These are phyloP conservation scores for Nesometra sesokonis DNA, from an alignment of 35 echinoderm and acorn worm genomes.

Conservation along the genomic window DNA sequence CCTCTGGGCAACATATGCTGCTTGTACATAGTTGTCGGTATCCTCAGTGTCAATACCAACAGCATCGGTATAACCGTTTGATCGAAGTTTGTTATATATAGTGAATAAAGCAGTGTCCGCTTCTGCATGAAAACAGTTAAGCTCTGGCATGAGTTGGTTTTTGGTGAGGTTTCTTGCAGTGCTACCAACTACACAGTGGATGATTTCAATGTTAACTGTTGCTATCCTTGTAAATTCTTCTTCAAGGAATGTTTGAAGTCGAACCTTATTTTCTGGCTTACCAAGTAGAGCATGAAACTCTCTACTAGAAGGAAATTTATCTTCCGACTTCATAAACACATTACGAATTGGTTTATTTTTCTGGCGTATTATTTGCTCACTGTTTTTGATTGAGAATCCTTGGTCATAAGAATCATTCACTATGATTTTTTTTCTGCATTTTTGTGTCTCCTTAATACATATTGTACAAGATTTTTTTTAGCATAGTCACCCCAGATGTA, in stretches of 20 bases:
- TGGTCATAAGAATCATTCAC: neutral
- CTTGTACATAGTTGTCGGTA: slow-evolving; percentile 43
- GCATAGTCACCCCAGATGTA: slow-evolving; percentile 37
- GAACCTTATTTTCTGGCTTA: slow-evolving; percentile 37
- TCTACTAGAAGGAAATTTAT: slow-evolving; percentile 21
- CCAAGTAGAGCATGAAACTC: slow-evolving; percentile 34
- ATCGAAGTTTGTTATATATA: slow-evolving; percentile 26
- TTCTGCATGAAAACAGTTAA: slow-evolving; percentile 38
- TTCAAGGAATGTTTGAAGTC: slow-evolving; percentile 34
- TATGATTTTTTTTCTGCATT: slow-evolving; percentile 1
- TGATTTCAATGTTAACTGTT: slow-evolving; percentile 10
- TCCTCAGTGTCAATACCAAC: slow-evolving; percentile 26
- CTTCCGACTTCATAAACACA: neutral
- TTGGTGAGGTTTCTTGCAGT: slow-evolving; percentile 22
- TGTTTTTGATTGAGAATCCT: neutral
- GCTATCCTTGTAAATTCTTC: slow-evolving; percentile 21
- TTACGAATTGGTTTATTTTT: neutral
- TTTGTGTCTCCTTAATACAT: slow-evolving; percentile 11
- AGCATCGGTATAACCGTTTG: slow-evolving; percentile 27
- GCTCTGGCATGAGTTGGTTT: slow-evolving; percentile 20
- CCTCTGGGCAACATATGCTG: slow-evolving; percentile 44
- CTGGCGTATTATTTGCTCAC: neutral
- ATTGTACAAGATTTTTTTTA: neutral
- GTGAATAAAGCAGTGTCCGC: slow-evolving; percentile 48
- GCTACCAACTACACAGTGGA: slow-evolving; percentile 42